Base-by-base conservation (phyloP, 1,140 invertebrate genomes). In the Epicauta chinensis region DNA sequence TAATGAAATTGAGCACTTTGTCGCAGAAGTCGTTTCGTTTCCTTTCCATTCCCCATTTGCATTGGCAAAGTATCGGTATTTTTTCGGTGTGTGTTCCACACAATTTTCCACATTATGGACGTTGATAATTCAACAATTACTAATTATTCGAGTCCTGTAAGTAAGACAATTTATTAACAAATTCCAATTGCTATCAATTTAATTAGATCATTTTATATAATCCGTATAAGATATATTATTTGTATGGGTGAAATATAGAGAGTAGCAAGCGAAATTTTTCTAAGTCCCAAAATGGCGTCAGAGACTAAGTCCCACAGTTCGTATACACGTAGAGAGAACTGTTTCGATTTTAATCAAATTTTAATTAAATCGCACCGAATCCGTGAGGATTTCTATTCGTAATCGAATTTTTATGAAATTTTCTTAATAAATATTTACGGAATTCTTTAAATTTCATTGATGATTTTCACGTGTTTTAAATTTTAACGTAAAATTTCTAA, bases 241-340 rank as follows among this genome's bases (percentile, higher is more conserved):
- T n/a, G n/a, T n/a, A n/a, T n/a, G n/a, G n/a, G 56, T 59, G 55
- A 4, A 30, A 38, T 39, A 50, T 47, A 44, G 16, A 35, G 46
- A 44, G 53, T 54, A 23, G 7, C 52, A 45, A 65, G 71, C 75
- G 72, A 82, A 84, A 83, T 76, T 85, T 84, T 86, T 84, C 82
- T 84, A 87, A 86, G 83, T 86, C 83, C 82, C 79, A 86, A 86
- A 83, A 86, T 86, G 84, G 83, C 84, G 84, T 82, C 84, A 80
- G 77, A 75, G 77, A 77, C 77, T 79, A 81, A 82, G 78, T 81
- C 77, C 79, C 66, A 70, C 68, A 32, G 35, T 41, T 41, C 15
- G 11, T n/a, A n/a, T n/a, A n/a, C n/a, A n/a, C n/a, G n/a, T 29
- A 11, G 16, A 14, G 16, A n/a, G 32, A 32, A 48, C 17, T 37